These are phyloP conservation scores for Monopis laevigella DNA, from an alignment of 2,888 invertebrate genomes.

Conservation along the genomic window DNA sequence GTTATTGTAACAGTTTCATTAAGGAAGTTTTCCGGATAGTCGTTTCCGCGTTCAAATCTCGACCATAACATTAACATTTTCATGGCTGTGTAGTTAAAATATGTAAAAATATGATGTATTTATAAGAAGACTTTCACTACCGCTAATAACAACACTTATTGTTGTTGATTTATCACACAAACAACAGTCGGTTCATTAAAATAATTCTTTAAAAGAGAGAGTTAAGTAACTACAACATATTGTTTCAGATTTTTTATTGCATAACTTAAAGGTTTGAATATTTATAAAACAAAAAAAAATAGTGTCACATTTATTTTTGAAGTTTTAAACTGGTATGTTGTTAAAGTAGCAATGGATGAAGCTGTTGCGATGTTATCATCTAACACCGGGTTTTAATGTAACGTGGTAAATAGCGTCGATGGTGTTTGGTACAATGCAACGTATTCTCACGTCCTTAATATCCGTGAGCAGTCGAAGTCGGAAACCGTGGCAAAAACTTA, in stretches of 20 bases:
- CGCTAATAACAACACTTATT: too few species aligned
- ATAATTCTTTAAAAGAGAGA: slow-evolving; percentile 8
- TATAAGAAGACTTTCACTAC: too few species aligned
- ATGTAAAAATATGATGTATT: too few species aligned
- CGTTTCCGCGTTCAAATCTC: too few species aligned
- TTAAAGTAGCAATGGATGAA: slow-evolving; percentile 27
- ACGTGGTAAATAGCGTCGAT: slow-evolving; percentile 31
- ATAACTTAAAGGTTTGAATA: slow-evolving; percentile 2
- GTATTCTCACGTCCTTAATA: slow-evolving; percentile 61
- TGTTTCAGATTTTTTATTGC: slow-evolving; percentile 1
- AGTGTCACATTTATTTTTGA: background rate
- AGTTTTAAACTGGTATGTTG: background rate
- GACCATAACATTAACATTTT: too few species aligned
- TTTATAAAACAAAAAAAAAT: too few species aligned
- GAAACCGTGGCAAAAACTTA: slow-evolving; percentile 57
- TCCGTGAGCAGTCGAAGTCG: slow-evolving; percentile 44
- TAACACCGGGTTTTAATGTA: slow-evolving; percentile 36
- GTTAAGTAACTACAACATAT: too few species aligned
- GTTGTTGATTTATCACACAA: too few species aligned
- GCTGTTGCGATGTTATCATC: slow-evolving; percentile 30
- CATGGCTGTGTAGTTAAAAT: too few species aligned
- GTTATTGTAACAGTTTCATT: too few species aligned
- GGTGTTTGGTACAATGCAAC: slow-evolving; percentile 26
- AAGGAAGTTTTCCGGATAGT: too few species aligned
- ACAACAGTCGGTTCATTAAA: too few species aligned